Conservation (phyloP, 1,140 invertebrate genomes). For the Neodiprion fabricii region DNA sequence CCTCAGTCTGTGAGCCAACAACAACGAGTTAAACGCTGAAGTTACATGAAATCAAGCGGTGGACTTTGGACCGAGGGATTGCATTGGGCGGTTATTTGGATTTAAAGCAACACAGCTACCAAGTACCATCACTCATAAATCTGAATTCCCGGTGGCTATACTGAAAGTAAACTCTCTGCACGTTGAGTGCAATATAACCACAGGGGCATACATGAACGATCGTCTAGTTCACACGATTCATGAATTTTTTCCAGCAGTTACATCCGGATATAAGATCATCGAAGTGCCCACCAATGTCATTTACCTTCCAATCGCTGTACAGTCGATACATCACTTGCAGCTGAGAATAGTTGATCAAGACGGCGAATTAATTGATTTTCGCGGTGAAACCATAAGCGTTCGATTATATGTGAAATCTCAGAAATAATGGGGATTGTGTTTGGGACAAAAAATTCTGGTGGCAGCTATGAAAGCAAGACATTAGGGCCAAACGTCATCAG, state of each 20-base stretch:
- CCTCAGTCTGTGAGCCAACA: constrained; percentile 26
- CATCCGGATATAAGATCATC: constrained; percentile 39
- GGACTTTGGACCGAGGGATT: constrained; percentile 22
- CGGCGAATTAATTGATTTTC: constrained; percentile 27
- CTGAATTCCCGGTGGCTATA: constrained; percentile 31
- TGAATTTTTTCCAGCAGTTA: constrained; percentile 35
- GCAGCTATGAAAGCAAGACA: too few species aligned
- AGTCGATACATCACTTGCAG: constrained; percentile 22
- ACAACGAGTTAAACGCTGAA: constrained; percentile 33
- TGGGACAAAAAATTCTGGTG: not conserved
- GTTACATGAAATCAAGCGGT: constrained; percentile 27
- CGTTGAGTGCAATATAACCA: constrained; percentile 36
- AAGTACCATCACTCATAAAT: constrained; percentile 25
- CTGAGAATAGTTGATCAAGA: constrained; percentile 31
- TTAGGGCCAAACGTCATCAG: not conserved
- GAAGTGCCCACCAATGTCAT: constrained; percentile 33
- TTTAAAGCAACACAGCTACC: constrained; percentile 24
- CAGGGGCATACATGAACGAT: constrained; percentile 32
- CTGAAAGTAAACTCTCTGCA: constrained; percentile 34
- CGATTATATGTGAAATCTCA: constrained; percentile 27
- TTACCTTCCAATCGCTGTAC: constrained; percentile 22
- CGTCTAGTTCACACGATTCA: constrained; percentile 28
- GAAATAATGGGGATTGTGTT: constrained; percentile 23
- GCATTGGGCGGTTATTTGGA: constrained; percentile 24
- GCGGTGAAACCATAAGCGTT: constrained; percentile 36